These are phyloP conservation scores for Eilema sororculum DNA, from an alignment of 2,888 invertebrate species.

Conservation along the genomic window DNA sequence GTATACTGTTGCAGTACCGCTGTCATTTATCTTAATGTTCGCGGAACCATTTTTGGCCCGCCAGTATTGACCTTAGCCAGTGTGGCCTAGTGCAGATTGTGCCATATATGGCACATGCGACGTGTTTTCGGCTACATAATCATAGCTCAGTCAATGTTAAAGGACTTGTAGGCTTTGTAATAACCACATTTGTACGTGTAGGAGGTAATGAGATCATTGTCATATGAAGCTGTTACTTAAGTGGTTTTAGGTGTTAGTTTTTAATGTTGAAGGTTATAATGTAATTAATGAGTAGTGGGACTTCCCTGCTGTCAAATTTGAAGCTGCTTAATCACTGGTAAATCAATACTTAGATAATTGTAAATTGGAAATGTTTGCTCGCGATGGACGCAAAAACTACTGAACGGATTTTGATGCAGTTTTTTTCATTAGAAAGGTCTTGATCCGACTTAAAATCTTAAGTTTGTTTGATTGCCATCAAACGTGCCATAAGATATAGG, in stretches of 20 bases:
- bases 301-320: too few species aligned
- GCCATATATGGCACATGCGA: slow-evolving; percentile 44
- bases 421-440: too few species aligned
- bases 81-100: slow-evolving; percentile 47
- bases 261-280: background rate
- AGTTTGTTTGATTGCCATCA: too few species aligned
- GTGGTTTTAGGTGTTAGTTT: slow-evolving; percentile 20
- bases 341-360: too few species aligned
- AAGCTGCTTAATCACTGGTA: too few species aligned
- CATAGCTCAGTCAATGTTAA: slow-evolving; percentile 38
- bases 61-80: slow-evolving; percentile 50
- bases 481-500: too few species aligned
- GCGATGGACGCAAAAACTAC: too few species aligned
- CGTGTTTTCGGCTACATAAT: slow-evolving; percentile 46
- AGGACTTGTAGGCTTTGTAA: slow-evolving; percentile 43
- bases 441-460: too few species aligned
- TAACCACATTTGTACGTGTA: slow-evolving; percentile 53
- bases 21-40: slow-evolving; percentile 31
- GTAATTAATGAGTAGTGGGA: background rate
- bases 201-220: slow-evolving; percentile 71
- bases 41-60: slow-evolving; percentile 44
- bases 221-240: slow-evolving; percentile 23
- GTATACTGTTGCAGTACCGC: slow-evolving; percentile 15
- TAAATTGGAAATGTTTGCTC: too few species aligned
- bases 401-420: too few species aligned